Evolutionary conservation across 2,113 vertebrate species (phyloP).

Genomic region (Salminus brasiliensis): DNA sequence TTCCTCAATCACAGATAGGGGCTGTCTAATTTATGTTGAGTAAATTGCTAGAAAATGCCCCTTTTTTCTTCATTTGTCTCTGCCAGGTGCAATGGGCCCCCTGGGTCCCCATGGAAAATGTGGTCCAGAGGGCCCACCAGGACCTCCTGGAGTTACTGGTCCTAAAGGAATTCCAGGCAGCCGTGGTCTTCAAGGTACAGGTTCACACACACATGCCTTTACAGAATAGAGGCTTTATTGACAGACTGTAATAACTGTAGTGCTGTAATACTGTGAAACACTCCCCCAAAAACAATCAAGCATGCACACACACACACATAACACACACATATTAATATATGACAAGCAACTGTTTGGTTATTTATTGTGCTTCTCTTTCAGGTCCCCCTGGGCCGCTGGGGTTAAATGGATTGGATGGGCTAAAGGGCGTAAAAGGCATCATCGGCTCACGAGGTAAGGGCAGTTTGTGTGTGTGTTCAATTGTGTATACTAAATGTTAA

Average conservation of each 20-base stretch:
- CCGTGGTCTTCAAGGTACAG: slow-evolving; percentile 64
- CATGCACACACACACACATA: too few relatives aligned
- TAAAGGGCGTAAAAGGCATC: slow-evolving; percentile 87
- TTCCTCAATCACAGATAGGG: too few relatives aligned
- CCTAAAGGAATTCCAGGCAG: slow-evolving; percentile 57
- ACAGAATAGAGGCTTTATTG: background rate
- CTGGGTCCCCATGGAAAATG: slow-evolving; percentile 62
- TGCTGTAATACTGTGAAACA: too few relatives aligned
- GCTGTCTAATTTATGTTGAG: too few relatives aligned
- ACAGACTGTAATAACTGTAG: background rate
- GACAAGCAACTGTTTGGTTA: background rate
- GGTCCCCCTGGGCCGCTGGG: slow-evolving; percentile 73
- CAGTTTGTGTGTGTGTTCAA: background rate
- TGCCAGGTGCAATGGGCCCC: slow-evolving; percentile 69
- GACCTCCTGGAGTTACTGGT: slow-evolving; percentile 61
- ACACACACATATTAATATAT: background rate
- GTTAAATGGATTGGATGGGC: slow-evolving; percentile 78
- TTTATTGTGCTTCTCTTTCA: slow-evolving; percentile 34
- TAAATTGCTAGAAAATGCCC: background rate
- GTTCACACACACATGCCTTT: background rate
- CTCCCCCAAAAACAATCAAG: too few relatives aligned
- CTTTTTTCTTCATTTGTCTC: background rate
- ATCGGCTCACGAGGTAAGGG: slow-evolving; percentile 82
- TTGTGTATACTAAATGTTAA: too few relatives aligned
- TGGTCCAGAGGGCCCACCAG: slow-evolving; percentile 63